Evolutionary conservation across 2,888 invertebrate genomes (phyloP).

Genomic region (Troilus luridus): DNA sequence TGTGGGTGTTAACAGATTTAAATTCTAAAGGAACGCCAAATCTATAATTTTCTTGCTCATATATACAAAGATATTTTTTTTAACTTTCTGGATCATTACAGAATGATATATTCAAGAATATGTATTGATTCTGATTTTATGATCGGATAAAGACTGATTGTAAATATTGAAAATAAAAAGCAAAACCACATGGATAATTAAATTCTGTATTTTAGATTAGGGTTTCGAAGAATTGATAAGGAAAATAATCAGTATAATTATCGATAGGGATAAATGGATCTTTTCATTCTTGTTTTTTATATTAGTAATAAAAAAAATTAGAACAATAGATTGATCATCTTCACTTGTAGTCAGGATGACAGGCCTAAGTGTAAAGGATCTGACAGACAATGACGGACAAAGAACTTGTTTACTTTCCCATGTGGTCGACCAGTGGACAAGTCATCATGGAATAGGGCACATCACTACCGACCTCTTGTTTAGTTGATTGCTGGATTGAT

Average conservation of each 20-base stretch:
- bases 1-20: too few species aligned
- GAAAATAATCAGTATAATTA: not conserved
- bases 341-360: not conserved
- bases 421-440: not conserved
- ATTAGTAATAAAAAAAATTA: not conserved
- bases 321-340: not conserved
- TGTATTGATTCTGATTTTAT: too few species aligned
- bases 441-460: not conserved
- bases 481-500: not conserved
- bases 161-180: too few species aligned
- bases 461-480: not conserved
- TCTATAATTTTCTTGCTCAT: too few species aligned
- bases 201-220: too few species aligned
- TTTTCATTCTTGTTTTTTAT: not conserved
- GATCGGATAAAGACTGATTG: too few species aligned
- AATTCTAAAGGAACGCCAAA: too few species aligned
- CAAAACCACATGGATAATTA: too few species aligned
- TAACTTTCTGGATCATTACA: too few species aligned
- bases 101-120: too few species aligned
- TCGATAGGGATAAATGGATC: not conserved
- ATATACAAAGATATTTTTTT: too few species aligned
- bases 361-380: not conserved
- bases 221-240: not conserved
- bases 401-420: not conserved
- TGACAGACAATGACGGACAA: not conserved